Base-by-base conservation (phyloP, 2,113 vertebrate genomes). In the Choloepus hoffmanni region DNA sequence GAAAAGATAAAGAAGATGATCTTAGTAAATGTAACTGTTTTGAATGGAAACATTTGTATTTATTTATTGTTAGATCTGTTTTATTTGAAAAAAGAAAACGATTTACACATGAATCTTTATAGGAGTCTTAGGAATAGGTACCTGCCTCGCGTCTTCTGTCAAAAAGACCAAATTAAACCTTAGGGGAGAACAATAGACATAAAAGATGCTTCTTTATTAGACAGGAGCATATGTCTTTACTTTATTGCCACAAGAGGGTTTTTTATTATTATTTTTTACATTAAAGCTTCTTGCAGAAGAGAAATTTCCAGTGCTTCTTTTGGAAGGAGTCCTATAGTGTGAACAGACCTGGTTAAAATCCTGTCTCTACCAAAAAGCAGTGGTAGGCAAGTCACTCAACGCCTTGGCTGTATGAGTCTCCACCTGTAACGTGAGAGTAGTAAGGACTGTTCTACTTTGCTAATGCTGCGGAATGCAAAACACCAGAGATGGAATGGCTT, bases 151-250 rank as follows among this genome's bases (percentile, higher is more conserved):
- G 28, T 45, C 79, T 70, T 79, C 26, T 58, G 7, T 79, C 36
- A 79, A 72, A 53, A 70, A 93, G 65, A 70, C 11, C 10, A 50
- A n/a, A 88, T 60, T 76, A 60, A 93, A 79, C 90, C 21, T 92
- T 74, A 50, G 89, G 81, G 50, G 60, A 85, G 78, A 73, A 65
- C 11, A 90, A 28, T 48, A 26, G 8, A 60, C 55, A 9, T 11
- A 74, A 74, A 62, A 82, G 7, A 5, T 30, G 36, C 13, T 84
- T 58, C 40, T 53, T 62, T 63, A 55, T 30, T 36, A 68, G 43
- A 21, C 62, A 30, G 72, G 82, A 62, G 43, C 6, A 5, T 82
- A 7, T n/a, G 58, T 85, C 45, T 93, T 90, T 90, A 70, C 45
- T 93, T 90, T 90, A 70, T 73, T 92, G n/a, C 58, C 70, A 40